Evolutionary conservation across 1,140 invertebrate genomes (phyloP).

Genomic region (Gonatopus flavifemur): DNA sequence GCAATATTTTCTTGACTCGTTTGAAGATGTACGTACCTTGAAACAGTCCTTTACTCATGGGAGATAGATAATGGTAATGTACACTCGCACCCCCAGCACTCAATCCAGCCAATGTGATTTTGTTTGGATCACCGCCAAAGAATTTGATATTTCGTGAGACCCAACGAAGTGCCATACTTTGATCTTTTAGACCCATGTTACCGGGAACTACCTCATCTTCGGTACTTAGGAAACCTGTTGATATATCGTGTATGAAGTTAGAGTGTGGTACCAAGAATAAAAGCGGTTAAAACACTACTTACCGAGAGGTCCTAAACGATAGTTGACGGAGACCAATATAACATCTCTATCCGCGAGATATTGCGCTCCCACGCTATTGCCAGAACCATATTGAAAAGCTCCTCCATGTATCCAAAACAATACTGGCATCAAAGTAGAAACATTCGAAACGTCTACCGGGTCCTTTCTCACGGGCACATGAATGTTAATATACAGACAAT

Average conservation of each 20-base stretch:
- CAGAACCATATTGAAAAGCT: conserved; percentile 40
- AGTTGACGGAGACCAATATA: conserved; percentile 64
- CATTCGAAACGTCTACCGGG: conserved; percentile 3
- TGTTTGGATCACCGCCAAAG: conserved; percentile 60
- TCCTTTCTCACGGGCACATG: conserved; percentile 44
- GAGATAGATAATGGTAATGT: conserved; percentile 65
- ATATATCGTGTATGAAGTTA: too few relatives aligned
- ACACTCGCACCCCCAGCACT: conserved; percentile 62
- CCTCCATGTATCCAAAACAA: conserved; percentile 32
- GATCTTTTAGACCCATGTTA: conserved; percentile 66
- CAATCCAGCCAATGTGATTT: conserved; percentile 57
- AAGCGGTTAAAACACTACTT: too few relatives aligned
- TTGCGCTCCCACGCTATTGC: conserved; percentile 47
- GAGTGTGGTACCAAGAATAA: too few relatives aligned
- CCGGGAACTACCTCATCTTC: conserved; percentile 61
- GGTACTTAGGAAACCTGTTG: conserved; percentile 60
- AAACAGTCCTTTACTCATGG: conserved; percentile 45
- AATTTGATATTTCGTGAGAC: conserved; percentile 60
- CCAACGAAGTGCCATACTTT: conserved; percentile 64
- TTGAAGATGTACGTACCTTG: too few relatives aligned
- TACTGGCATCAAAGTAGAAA: too few relatives aligned
- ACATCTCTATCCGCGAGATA: conserved; percentile 62
- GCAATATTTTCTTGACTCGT: too few relatives aligned
- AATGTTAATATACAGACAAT: conserved; percentile 61
- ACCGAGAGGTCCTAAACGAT: conserved; percentile 61